Percentiles rank a stretch among this genome's conserved stretches.
phyloP scores from a whole-genome alignment of 2,797 vertebrate genomes.

The Cirrhinus molitorella region DNA sequence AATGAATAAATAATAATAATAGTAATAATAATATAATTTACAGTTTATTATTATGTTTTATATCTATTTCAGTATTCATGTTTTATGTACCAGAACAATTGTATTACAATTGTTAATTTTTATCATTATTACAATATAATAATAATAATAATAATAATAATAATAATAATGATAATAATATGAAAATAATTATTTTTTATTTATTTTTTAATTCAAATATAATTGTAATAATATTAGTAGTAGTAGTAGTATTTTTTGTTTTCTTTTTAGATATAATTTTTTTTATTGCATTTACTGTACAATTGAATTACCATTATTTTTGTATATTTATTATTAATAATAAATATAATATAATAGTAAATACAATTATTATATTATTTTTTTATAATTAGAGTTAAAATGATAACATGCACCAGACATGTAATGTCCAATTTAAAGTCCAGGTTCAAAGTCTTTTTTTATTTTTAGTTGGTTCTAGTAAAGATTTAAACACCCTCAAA shows the following conservation, averaged over 20 bases:
- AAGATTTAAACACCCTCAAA: background rate
- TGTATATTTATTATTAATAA: background rate
- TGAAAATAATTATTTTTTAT: background rate
- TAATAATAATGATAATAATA: too few relatives aligned
- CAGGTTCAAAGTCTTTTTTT: background rate
- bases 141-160: background rate
- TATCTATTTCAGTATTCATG: background rate
- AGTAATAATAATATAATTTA: background rate
- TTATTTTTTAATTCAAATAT: background rate
- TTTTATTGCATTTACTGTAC: too few relatives aligned
- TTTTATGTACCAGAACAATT: background rate
- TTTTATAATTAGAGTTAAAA: background rate
- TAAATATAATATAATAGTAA: background rate
- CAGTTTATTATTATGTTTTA: background rate
- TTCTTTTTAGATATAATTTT: too few relatives aligned
- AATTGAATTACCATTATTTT: too few relatives aligned
- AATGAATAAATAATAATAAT: background rate
- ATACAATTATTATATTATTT: background rate
- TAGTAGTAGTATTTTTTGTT: too few relatives aligned
- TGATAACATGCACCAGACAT: background rate
- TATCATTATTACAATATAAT: background rate
- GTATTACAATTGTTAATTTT: background rate
- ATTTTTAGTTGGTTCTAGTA: background rate
- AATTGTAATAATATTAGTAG: too few relatives aligned
- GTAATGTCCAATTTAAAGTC: background rate